phyloP scores from a whole-genome alignment of 2,113 vertebrate species.

The Puntigrus tetrazona region DNA sequence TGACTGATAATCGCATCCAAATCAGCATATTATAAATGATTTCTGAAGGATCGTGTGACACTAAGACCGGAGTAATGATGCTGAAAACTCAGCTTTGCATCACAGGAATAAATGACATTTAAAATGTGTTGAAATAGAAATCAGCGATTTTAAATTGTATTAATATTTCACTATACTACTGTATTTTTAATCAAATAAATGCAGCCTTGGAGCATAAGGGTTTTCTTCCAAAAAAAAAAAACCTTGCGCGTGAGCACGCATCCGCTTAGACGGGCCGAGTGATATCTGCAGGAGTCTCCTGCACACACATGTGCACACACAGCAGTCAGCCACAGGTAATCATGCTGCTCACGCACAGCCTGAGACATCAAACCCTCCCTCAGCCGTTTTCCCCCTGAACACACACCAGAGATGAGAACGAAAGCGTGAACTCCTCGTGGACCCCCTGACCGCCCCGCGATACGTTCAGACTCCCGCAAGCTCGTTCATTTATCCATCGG shows the following conservation, averaged over 20 bases:
- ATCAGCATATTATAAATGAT: neutral
- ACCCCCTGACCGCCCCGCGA: constrained; percentile 2
- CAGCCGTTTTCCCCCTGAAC: constrained; percentile 41
- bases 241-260: too few relatives aligned
- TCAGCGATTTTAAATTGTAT: neutral
- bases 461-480: neutral
- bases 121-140: neutral
- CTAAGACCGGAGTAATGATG: neutral
- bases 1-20: too few relatives aligned
- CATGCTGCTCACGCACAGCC: constrained; percentile 61
- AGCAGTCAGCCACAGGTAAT: constrained; percentile 20
- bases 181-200: neutral
- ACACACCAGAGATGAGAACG: constrained; percentile 41
- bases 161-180: neutral
- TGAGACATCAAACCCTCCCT: constrained; percentile 59
- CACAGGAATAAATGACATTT: neutral
- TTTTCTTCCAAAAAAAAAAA: neutral
- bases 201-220: neutral
- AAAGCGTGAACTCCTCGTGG: constrained; percentile 40
- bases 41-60: neutral
- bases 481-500: neutral
- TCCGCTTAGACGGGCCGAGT: too few relatives aligned
- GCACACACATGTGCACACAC: neutral
- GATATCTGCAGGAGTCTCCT: neutral
- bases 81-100: neutral